Evolutionary conservation across 1,140 invertebrate genomes (phyloP).

Genomic region (Caenorhabditis briggsae): DNA sequence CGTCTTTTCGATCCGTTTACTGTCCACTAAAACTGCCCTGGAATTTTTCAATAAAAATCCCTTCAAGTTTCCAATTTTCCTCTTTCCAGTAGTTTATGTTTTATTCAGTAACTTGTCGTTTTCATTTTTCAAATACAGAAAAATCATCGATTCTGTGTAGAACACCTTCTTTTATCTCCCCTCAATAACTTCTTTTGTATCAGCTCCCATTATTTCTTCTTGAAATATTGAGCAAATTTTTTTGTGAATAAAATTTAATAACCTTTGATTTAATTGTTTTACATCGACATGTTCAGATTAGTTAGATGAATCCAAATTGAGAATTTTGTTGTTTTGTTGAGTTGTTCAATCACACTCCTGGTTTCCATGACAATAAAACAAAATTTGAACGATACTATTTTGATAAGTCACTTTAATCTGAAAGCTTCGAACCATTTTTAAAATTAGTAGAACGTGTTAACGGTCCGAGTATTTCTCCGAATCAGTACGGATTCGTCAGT

Average conservation of each 20-base stretch:
- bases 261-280: neutral
- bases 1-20: conserved; percentile 37
- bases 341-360: neutral
- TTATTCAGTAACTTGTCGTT: conserved; percentile 2
- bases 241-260: conserved; percentile 48
- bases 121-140: conserved; percentile 24
- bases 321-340: neutral
- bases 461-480: no score
- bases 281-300: no score
- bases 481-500: no score
- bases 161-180: neutral
- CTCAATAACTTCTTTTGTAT: neutral
- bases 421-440: no score
- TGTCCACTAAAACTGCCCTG: conserved; percentile 38
- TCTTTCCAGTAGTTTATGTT: conserved; percentile 26
- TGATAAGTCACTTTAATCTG: no score
- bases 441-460: no score
- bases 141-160: conserved; percentile 42
- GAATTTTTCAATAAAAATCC: neutral
- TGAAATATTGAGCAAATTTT: conserved; percentile 38
- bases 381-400: no score
- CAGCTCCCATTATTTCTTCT: conserved; percentile 6
- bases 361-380: no score
- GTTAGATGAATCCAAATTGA: no score
- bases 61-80: neutral